These are phyloP conservation scores for Cygnus buccinator DNA, from an alignment of 2,113 vertebrate genomes.

Conservation along the genomic window DNA sequence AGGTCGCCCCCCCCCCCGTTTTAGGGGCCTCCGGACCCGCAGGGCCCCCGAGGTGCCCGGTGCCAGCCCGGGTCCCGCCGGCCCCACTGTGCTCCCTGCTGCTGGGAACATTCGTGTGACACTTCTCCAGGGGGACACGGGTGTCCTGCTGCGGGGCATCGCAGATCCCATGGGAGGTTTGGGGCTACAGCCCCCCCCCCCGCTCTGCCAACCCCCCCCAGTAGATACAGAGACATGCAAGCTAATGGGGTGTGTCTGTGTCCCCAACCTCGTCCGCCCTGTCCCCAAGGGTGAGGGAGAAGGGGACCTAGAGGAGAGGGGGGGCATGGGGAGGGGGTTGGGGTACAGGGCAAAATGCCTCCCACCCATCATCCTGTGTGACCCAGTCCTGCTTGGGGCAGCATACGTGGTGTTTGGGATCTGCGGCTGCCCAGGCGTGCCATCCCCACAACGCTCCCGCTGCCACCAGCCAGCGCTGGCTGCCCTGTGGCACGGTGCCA, in stretches of 20 bases:
- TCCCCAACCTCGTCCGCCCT: too few relatives aligned
- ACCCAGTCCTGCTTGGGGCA: background rate
- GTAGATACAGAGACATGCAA: background rate
- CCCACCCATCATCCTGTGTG: background rate
- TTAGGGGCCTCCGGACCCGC: background rate
- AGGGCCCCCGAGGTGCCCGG: background rate
- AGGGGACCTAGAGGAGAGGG: too few relatives aligned
- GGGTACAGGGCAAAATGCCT: background rate
- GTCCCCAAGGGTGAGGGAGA: background rate
- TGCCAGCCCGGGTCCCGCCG: background rate
- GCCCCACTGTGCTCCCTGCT: background rate
- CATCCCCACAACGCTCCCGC: background rate
- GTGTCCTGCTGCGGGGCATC: background rate
- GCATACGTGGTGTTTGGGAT: background rate
- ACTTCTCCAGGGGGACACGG: background rate
- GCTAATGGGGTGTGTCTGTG: background rate
- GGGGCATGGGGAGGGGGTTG: background rate
- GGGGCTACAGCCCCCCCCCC: background rate
- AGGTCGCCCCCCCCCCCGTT: too few relatives aligned
- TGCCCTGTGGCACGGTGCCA: too few relatives aligned
- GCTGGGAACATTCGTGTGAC: background rate
- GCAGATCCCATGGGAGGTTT: background rate
- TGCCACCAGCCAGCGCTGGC: background rate
- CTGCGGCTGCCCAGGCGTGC: background rate
- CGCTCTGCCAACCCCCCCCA: accelerated